Evolutionary conservation across 2,888 invertebrate species (phyloP).

Genomic region (Leptopterna dolabrata): DNA sequence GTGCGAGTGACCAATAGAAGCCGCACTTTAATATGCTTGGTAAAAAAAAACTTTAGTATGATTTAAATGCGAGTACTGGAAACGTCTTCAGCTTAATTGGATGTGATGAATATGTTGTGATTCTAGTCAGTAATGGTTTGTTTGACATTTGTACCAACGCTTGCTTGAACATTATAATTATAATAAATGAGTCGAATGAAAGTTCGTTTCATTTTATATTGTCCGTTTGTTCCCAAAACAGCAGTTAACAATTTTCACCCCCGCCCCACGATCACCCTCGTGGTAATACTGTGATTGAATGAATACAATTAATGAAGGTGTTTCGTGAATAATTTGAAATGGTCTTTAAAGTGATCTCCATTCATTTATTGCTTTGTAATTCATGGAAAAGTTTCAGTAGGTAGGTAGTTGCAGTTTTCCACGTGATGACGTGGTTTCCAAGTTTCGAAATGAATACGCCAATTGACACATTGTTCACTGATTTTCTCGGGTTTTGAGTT

Average conservation of each 20-base stretch:
- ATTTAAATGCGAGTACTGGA: not conserved
- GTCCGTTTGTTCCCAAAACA: no score
- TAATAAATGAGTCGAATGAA: not conserved
- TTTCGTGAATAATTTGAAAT: no score
- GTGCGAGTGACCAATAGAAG: conserved; percentile 54
- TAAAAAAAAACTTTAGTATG: not conserved
- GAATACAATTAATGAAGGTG: no score
- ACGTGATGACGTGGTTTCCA: not conserved
- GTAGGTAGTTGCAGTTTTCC: not conserved
- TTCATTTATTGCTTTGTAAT: no score
- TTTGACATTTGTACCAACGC: conserved; percentile 25
- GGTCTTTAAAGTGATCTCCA: no score
- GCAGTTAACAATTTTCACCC: no score
- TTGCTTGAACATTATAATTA: conserved; percentile 27
- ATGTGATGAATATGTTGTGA: conserved; percentile 50
- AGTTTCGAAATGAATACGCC: not conserved
- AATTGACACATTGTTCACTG: not conserved
- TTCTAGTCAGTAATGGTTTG: conserved; percentile 32
- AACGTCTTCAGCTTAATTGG: conserved; percentile 30
- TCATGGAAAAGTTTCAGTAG: no score
- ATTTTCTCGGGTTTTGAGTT: not conserved
- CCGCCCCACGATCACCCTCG: no score
- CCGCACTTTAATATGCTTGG: conserved; percentile 53
- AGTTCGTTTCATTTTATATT: not conserved
- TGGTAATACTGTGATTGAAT: no score